Percentiles rank a stretch among this genome's conserved stretches.
Conservation (phyloP, 2,797 vertebrate genomes). For the Sciurus carolinensis region DNA sequence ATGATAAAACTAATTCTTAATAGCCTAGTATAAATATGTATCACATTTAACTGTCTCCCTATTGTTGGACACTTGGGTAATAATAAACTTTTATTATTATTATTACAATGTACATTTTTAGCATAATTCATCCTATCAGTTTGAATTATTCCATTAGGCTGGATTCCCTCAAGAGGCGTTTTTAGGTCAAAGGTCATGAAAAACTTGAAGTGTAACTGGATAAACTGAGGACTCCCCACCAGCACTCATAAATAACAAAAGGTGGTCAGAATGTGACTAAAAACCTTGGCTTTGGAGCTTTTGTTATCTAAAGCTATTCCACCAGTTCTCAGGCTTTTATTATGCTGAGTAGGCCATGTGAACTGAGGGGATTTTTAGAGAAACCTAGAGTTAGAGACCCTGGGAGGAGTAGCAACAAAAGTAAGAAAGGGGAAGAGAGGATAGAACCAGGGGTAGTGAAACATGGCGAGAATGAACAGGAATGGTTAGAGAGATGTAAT, state of each 20-base stretch:
- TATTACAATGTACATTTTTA: not conserved
- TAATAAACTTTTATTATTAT: slow-evolving; percentile 43
- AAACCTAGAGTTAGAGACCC: not conserved
- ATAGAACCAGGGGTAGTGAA: not conserved
- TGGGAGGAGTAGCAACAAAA: not conserved
- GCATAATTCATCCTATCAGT: not conserved
- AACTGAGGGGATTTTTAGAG: slow-evolving; percentile 22
- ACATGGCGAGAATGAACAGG: slow-evolving; percentile 35
- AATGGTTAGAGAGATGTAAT: slow-evolving; percentile 60
- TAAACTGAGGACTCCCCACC: not conserved
- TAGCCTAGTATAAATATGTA: not conserved
- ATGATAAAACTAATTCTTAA: not conserved
- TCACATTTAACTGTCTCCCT: not conserved
- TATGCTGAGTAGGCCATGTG: not conserved
- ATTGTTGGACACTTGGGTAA: not conserved
- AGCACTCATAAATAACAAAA: not conserved
- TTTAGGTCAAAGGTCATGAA: slow-evolving; percentile 27
- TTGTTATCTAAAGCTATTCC: not conserved
- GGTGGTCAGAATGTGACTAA: not conserved
- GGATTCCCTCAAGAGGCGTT: slow-evolving; percentile 1
- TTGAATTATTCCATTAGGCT: not conserved
- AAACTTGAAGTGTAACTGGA: not conserved
- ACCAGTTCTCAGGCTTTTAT: slow-evolving; percentile 10
- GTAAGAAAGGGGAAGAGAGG: not conserved
- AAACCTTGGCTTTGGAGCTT: not conserved